Evolutionary conservation across 2,888 invertebrate genomes (phyloP), one percentile per base, ranked within the genome.

Genomic region (Pollenia angustigena): DNA sequence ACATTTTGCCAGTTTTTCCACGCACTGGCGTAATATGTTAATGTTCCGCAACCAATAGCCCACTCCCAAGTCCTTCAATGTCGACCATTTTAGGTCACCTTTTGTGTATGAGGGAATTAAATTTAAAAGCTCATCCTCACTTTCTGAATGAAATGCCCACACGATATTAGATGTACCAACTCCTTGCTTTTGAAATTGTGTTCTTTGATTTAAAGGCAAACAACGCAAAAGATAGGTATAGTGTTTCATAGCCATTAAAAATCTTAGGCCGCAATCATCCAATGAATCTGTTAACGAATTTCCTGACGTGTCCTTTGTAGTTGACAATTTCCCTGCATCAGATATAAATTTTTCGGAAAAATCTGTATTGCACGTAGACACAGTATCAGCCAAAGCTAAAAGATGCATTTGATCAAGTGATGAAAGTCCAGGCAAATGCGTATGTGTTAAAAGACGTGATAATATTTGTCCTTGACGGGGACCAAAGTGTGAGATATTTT

Each of bases 391-490:
- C 85, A 99, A 93, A 1, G 99, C 99, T n/a, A 99, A 94, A 85
- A 99, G 94, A 93, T 99, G 99, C 99, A 99, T 99, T 94, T 99
- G 99, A 94, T 99, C 99, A 76, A 99, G 95, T 89, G 98, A 98
- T 4, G 98, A 98, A 54, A 99, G 94, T 0, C 99, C 99, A 0
- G 99, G 99, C 48, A 98, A 94, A 93, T 98, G 98, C 0, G 97
- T 98, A 93, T 99, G 99, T 0, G 99, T 99, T 54, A 99, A 94
- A 10, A 99, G 95, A 3, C 98, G 96, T 0, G 98, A 98, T 11
- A 99, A 93, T 12, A 97, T 95, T 84, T 98, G 95, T 50, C 97
- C 97, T 94, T 98, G 97, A 88, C 97, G 95, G 0, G 97, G 97
- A 0, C 98, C 98, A 92, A 98, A 98, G 92, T 97, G 97, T 0